Evolutionary conservation across 2,888 invertebrate genomes (phyloP), one percentile per base, ranked within the genome.

Genomic region (Pseudolycoriella hygida): DNA sequence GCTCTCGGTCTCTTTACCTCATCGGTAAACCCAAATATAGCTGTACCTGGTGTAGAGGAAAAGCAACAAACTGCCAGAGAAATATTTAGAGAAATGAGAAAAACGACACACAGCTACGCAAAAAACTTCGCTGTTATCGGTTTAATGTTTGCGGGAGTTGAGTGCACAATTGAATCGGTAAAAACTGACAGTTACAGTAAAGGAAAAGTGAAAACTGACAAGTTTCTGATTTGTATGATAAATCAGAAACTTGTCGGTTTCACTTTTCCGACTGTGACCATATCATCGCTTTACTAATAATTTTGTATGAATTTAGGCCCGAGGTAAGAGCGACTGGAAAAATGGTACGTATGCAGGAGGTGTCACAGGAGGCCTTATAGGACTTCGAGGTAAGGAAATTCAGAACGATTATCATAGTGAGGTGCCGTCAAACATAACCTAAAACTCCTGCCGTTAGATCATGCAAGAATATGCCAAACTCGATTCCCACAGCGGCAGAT

Each of bases 51-150:
- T 3, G 72, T 73, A 50, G 79, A 81, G 55, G 25, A 25, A 25
- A 82, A 80, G 54, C 80, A 83, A 55, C 86, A 86, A 60, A 83
- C 88, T 1, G 89, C 87, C 0, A 70, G 80, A 54, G 82, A 92
- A 67, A 86, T 94, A 32, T 74, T 94, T 46, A 69, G 76, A 46
- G 96, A 97, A 65, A 93, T 97, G 92, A 87, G 85, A 60, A 70
- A 73, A 0, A 81, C 94, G 1, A 92, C 93, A 51, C 66, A 88
- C 47, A 80, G 90, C 46, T 94, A 97, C 62, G 97, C 89, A 1
- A 98, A 97, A 66, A 98, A 97, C 66, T 98, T 98, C 71, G 97
- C 96, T 1, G 72, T 96, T 39, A 77, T 98, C 53, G 98, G 98
- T 46, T 80, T 84, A 6, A 76, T 97, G 50, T 98, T 97, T 68